Evolutionary conservation across 2,113 vertebrate genomes (phyloP), one percentile per base, ranked within the genome.

Genomic region (Cyanistes caeruleus): DNA sequence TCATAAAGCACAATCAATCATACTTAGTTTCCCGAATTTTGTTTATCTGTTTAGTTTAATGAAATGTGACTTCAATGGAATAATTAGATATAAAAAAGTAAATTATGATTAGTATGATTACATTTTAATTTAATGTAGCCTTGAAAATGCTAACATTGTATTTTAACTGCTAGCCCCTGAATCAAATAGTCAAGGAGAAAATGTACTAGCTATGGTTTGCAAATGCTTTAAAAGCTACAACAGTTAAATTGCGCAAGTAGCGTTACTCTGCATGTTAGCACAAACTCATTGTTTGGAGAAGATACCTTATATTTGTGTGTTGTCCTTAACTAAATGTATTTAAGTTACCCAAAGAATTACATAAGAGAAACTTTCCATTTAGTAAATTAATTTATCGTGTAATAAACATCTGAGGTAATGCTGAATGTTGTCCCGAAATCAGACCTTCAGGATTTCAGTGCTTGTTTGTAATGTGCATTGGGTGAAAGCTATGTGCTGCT

Each of bases 291-390:
- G 82, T 88, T 95, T 87, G 76, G 76, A 75, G 80, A 70, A 91
- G 53, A 62, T 65, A 74, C n/a, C 41, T 52, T 89, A 83, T 23
- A 60, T 88, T 77, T 95, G 53, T 92, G 64, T 95, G 82, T 76
- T 97, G 77, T 95, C 75, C 77, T 87, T 87, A 90, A 93, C 51
- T 92, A 89, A 68, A 67, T 91, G 80, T 96, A 53, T 78, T 94
- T 83, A 91, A 96, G 62, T 90, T 96, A 81, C 88, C 84, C 84
- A 93, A 89, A 96, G 86, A 79, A 64, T 93, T 64, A 75, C 74
- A 60, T 37, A 59, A 76, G 53, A 85, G 21, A 89, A 81, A 35
- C 41, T 81, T 87, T 74, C 69, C 72, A 35, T 80, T 94, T 85
- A 95, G 69, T 68, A 72, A 87, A 59, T 85, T 90, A 92, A 69